Base-by-base conservation (phyloP, 2,797 vertebrate species). In the Fistularia tabacaria region DNA sequence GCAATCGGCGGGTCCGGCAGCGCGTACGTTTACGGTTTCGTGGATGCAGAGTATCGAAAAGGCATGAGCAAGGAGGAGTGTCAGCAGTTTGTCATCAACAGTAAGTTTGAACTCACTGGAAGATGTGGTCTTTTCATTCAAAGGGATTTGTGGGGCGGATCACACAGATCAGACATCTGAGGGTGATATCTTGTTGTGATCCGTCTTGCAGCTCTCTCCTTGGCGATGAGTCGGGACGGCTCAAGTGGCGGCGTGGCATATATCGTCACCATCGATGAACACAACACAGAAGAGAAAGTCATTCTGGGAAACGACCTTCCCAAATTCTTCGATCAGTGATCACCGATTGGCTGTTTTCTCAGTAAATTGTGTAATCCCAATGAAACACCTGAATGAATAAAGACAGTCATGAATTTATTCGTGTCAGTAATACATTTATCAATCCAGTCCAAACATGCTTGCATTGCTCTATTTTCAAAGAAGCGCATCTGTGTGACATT, bases 151-250 rank as follows among this genome's bases (percentile, higher is more conserved):
- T n/a, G n/a, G n/a, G n/a, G n/a, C n/a, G n/a, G n/a, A n/a, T n/a
- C n/a, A n/a, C n/a, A n/a, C n/a, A n/a, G 25, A 38, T 6, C 11
- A 36, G 13, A 14, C 8, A 7, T n/a, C 25, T 25, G 25, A 25
- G 25, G 25, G 25, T 25, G 25, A 5, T 25, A 25, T 25, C 25
- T 14, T 58, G 9, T 5, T 46, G 6, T 38, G 3, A 39, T 7
- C 13, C 10, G 44, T 69, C 25, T 58, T 9, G 6, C 59, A 95
- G 94, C 93, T n/a, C 87, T 95, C 0, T 46, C 93, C 45, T 51
- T 96, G 85, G 94, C 94, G 0, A 95, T 96, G 91, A 75, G 54
- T 55, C 87, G 94, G 6, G 94, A 96, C 0, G 92, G 93, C 13
- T 92, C 92, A 38, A 96, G 94, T 0, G 94, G 94, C 0, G 94